Evolutionary conservation across 1,140 invertebrate species (phyloP).

Genomic region (Drosophila saltans): DNA sequence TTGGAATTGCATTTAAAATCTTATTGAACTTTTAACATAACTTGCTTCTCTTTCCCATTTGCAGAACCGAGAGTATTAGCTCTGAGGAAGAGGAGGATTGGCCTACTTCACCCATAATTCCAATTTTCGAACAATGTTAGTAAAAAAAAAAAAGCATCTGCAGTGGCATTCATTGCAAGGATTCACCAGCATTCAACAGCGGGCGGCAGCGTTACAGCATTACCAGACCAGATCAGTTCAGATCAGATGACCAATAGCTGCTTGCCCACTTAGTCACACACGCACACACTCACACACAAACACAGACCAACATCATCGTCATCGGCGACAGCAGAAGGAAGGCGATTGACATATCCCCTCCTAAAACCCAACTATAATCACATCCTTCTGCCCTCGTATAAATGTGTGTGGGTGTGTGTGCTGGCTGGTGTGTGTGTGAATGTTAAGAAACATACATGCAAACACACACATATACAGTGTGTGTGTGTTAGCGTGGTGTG

Average conservation of each 20-base stretch:
- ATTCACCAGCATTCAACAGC: constrained; percentile 37
- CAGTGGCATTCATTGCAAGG: constrained; percentile 17
- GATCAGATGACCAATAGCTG: constrained; percentile 47
- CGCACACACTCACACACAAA: neutral
- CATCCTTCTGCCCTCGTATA: neutral
- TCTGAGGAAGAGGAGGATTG: constrained; percentile 85
- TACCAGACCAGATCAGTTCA: constrained; percentile 24
- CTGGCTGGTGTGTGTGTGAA: constrained; percentile 26
- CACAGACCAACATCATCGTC: neutral
- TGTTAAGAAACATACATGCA: constrained; percentile 5
- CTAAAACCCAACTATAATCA: neutral
- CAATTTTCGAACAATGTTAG: constrained; percentile 84
- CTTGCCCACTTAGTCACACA: neutral
- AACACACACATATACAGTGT: constrained; percentile 7
- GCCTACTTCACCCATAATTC: constrained; percentile 86
- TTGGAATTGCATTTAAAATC: constrained; percentile 7
- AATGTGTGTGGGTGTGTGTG: constrained; percentile 9
- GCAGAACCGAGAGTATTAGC: constrained; percentile 86
- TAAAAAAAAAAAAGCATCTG: constrained; percentile 39
- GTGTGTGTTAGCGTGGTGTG: constrained; percentile 42
- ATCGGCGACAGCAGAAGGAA: neutral
- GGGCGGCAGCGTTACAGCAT: constrained; percentile 44
- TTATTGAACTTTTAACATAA: constrained; percentile 4
- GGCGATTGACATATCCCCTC: constrained; percentile 5
- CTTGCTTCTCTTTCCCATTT: constrained; percentile 36